Percentiles rank a stretch among this genome's conserved stretches.
Evolutionary conservation across 2,113 vertebrate genomes (phyloP).

Genomic region (Tragelaphus buxtoni): DNA sequence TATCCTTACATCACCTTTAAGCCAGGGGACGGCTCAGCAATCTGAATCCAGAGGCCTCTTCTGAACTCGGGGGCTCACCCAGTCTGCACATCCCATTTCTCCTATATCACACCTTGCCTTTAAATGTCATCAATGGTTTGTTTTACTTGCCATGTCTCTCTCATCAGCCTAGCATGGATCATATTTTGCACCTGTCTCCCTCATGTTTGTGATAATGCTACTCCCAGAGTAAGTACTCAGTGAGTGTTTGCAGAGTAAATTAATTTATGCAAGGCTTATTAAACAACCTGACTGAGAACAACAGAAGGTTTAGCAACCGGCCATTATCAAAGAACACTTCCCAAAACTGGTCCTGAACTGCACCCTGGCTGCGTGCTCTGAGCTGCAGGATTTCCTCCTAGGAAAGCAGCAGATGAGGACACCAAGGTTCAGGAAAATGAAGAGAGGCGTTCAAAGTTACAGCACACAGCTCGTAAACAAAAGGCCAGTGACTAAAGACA

Average conservation of each 20-base stretch:
- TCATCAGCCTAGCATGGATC: not conserved
- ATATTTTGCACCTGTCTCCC: not conserved
- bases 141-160: not conserved
- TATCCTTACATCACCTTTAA: not conserved
- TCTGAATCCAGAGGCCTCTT: not conserved
- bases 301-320: not conserved
- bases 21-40: not conserved
- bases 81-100: not conserved
- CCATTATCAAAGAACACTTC: not conserved
- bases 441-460: not conserved
- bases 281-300: not conserved
- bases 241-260: not conserved
- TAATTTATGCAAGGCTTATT: slow-evolving; percentile 1
- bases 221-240: not conserved
- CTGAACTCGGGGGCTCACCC: not conserved
- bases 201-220: not conserved
- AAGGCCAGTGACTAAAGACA: not conserved
- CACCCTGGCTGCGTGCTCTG: not conserved
- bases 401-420: slow-evolving; percentile 6
- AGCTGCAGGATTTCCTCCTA: not conserved
- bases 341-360: not conserved
- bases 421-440: not conserved
- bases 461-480: not conserved
- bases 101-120: not conserved
- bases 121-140: not conserved